These are phyloP conservation scores for Todus mexicanus DNA, from an alignment of 2,797 vertebrate species.

Conservation along the genomic window DNA sequence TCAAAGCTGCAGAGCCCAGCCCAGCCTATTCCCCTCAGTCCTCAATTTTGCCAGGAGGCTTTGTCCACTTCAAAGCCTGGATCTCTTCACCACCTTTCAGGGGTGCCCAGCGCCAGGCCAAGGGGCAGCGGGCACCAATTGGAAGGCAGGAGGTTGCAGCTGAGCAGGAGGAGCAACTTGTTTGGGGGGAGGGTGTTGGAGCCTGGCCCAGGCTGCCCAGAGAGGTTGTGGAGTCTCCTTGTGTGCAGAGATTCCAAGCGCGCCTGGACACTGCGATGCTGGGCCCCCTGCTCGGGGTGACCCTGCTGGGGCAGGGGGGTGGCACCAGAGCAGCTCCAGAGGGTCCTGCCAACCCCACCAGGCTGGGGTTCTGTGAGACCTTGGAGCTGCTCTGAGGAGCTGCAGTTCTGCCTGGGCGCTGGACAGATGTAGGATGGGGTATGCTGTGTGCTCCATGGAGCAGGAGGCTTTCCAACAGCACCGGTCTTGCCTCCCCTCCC, in stretches of 20 bases:
- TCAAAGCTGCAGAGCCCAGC: not conserved
- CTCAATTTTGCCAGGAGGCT: not conserved
- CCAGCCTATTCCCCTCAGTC: not conserved
- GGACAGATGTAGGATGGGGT: not conserved
- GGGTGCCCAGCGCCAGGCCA: not conserved
- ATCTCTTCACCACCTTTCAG: not conserved
- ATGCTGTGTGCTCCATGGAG: fast-evolving
- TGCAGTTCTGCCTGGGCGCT: not conserved
- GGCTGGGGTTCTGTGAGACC: too few relatives aligned
- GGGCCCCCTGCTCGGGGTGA: too few relatives aligned
- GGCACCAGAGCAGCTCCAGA: too few relatives aligned
- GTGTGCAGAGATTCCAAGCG: too few relatives aligned
- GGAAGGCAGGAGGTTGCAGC: not conserved
- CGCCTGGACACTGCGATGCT: too few relatives aligned
- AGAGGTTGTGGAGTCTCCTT: too few relatives aligned
- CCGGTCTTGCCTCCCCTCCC: fast-evolving
- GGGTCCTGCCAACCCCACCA: not conserved
- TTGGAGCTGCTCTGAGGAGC: not conserved
- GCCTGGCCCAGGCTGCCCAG: too few relatives aligned
- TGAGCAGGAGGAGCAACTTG: not conserved
- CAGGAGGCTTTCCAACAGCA: not conserved
- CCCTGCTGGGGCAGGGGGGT: too few relatives aligned
- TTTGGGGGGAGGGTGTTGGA: too few relatives aligned
- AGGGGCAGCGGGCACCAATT: not conserved
- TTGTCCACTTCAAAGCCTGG: not conserved